These are phyloP conservation scores for Ictalurus furcatus DNA, from an alignment of 2,113 vertebrate genomes.

Conservation along the genomic window DNA sequence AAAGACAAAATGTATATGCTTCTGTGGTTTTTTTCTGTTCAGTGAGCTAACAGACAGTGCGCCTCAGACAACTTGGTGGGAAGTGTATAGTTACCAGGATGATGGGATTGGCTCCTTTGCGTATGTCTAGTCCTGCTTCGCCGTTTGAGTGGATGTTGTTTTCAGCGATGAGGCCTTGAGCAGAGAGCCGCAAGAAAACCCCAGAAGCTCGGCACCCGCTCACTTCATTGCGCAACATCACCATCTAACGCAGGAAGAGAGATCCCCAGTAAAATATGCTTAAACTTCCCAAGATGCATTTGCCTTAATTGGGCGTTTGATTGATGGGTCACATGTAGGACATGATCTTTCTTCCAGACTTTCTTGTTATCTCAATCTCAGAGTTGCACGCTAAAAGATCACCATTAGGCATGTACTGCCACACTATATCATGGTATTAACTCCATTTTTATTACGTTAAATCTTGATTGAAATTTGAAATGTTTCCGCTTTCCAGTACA, in stretches of 20 bases:
- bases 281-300: neutral
- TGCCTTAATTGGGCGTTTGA: neutral
- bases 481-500: neutral
- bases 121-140: conserved; percentile 82
- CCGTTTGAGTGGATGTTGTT: conserved; percentile 85
- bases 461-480: too few relatives aligned
- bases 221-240: conserved; percentile 85
- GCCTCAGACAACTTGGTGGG: neutral
- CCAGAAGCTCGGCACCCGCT: conserved; percentile 82
- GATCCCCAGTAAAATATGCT: conserved; percentile 1
- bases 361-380: neutral
- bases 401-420: neutral
- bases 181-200: conserved; percentile 83
- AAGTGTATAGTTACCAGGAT: conserved; percentile 74
- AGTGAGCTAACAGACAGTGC: too few relatives aligned
- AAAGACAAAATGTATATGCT: neutral
- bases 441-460: too few relatives aligned
- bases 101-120: conserved; percentile 82
- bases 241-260: conserved; percentile 70
- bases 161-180: conserved; percentile 82
- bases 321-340: neutral
- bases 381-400: neutral
- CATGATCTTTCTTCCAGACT: neutral
- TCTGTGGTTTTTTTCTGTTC: neutral
- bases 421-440: neutral